Evolutionary conservation across 2,113 vertebrate genomes (phyloP).

Genomic region (Condylura cristata): DNA sequence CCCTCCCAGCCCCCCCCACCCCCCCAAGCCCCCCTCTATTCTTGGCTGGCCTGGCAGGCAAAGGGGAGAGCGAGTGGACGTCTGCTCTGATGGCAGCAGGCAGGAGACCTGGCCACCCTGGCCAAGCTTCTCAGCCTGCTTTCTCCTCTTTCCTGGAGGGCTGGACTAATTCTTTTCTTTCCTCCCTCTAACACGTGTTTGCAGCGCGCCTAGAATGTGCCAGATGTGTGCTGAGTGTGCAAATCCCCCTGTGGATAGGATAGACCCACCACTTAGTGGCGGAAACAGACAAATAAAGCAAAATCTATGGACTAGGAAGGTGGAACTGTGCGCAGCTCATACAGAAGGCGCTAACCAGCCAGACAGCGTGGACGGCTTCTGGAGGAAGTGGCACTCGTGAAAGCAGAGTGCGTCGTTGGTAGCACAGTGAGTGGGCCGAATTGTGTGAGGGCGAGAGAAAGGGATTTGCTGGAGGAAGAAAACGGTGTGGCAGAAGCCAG

Average conservation of each 20-base stretch:
- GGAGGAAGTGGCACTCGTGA: not conserved
- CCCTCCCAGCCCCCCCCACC: too few species aligned
- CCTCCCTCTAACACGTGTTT: not conserved
- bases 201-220: not conserved
- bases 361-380: conserved; percentile 6
- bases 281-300: not conserved
- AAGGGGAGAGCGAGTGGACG: too few species aligned
- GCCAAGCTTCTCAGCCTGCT: not conserved
- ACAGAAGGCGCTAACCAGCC: not conserved
- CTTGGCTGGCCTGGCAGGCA: not conserved
- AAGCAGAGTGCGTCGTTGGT: not conserved
- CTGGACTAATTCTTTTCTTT: not conserved
- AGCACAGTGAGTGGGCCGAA: not conserved
- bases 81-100: not conserved
- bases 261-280: accelerated
- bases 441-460: not conserved
- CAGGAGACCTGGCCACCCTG: not conserved
- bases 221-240: not conserved
- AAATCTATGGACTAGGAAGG: not conserved
- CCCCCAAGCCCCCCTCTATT: too few species aligned
- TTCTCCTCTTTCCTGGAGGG: not conserved
- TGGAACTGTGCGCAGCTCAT: not conserved
- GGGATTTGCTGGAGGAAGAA: too few species aligned
- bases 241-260: not conserved
- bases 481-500: not conserved